Evolutionary conservation across 92 coral and sea anemone species (phyloP), one percentile per base, ranked within the genome.

Genomic region (Epizoanthus scotinus): DNA sequence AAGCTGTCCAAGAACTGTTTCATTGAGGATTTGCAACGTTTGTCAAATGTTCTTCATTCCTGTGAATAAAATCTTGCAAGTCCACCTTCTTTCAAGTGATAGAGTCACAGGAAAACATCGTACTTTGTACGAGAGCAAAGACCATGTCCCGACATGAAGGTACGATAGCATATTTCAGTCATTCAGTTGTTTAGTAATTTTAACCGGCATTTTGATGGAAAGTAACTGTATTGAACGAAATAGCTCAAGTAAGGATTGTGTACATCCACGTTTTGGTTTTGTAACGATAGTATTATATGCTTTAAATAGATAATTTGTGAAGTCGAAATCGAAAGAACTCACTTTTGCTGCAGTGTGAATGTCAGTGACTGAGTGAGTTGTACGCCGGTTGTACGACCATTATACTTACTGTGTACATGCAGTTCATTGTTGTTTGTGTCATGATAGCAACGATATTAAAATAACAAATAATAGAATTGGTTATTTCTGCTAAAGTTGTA

Each of bases 91-190:
- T 75, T 38, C 26, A 38, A 59, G 81, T 47, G 56, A 60, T 5
- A 75, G 21, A 21, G 42, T 24, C 49, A 34, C 27, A 34, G 81
- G 81, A 59, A 36, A 75, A 67, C 38, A 20, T 24, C 27, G 81
- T 59, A 59, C 81, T 57, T 75, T 79, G 83, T 63, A 79, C 74
- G 27, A 63, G 71, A 52, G 20, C 40, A 65, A 66, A 77, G 87
- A 90, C 90, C 61, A 95, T 95, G 98, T 95, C 98, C 83, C 97
- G 98, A 80, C 98, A 95, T 87, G 98, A 95, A 91, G 98, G 98
- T 95, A 95, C 63, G 73, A 70, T 69, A n/a, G n/a, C 50, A 68
- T 53, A 50, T 71, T 87, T 81, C 67, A 26, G 25, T 4, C 78
- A 15, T 54, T 57, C 27, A n/a, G 6, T 44, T 52, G 64, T 24